Conservation (phyloP, 2,888 invertebrate genomes). For the Pristionchus maxplancki region DNA sequence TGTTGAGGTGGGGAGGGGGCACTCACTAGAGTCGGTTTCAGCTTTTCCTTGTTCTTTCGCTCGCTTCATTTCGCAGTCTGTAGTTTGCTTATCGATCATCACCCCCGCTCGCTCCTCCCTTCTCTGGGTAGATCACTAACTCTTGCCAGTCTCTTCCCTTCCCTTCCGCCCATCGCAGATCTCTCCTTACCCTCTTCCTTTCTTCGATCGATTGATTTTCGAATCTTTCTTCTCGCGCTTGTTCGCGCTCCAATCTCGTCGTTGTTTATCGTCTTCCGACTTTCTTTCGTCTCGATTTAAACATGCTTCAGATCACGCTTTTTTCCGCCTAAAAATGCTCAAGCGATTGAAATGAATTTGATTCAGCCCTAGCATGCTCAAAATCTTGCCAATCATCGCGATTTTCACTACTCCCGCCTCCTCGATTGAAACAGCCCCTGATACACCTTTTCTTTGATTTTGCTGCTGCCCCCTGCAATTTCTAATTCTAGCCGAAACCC, state of each 20-base stretch:
- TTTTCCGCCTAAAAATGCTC: not conserved
- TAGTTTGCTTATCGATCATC: not conserved
- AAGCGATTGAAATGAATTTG: too few relatives aligned
- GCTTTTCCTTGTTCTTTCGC: too few relatives aligned
- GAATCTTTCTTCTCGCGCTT: not conserved
- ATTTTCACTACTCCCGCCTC: too few relatives aligned
- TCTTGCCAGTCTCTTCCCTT: not conserved
- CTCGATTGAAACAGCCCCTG: too few relatives aligned
- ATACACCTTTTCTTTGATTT: too few relatives aligned
- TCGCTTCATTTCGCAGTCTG: too few relatives aligned
- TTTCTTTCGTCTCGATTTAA: not conserved
- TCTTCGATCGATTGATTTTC: not conserved
- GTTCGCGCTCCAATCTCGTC: not conserved
- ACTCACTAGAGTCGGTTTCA: too few relatives aligned
- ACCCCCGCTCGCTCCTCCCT: not conserved
- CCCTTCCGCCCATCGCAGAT: not conserved
- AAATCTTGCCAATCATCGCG: too few relatives aligned
- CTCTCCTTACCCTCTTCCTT: not conserved
- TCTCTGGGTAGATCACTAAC: not conserved
- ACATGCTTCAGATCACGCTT: not conserved
- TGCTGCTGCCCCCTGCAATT: too few relatives aligned
- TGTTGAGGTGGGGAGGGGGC: too few relatives aligned
- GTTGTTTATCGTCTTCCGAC: not conserved
- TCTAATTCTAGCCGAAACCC: not conserved
- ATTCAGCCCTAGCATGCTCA: too few relatives aligned